phyloP scores from a whole-genome alignment of 2,797 vertebrate genomes.

The Artibeus lituratus region DNA sequence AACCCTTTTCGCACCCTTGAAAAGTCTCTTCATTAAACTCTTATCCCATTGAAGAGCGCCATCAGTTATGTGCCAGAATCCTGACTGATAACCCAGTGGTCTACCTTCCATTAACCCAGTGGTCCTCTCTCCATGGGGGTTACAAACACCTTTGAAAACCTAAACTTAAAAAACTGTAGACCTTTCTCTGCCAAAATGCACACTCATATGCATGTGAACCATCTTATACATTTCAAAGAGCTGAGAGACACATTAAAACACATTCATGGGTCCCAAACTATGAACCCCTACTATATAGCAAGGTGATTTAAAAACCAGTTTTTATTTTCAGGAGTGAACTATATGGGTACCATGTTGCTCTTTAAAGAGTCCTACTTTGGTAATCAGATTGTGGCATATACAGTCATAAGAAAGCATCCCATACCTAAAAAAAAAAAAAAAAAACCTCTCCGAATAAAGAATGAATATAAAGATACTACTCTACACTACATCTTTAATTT shows the following conservation, averaged over 20 bases:
- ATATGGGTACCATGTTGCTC: not conserved
- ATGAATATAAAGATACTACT: not conserved
- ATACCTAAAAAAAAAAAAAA: not conserved
- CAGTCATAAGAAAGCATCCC: not conserved
- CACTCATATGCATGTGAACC: not conserved
- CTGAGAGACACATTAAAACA: not conserved
- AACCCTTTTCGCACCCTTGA: not conserved
- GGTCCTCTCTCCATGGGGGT: not conserved
- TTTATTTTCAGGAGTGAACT: slow-evolving; percentile 4
- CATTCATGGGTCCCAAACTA: not conserved
- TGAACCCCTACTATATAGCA: not conserved
- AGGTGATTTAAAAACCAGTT: not conserved
- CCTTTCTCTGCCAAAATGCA: not conserved
- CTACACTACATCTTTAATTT: not conserved
- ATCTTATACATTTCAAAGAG: not conserved
- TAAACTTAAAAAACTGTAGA: not conserved
- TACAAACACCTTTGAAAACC: slow-evolving; percentile 4
- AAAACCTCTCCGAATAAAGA: not conserved
- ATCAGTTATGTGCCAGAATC: slow-evolving; percentile 48
- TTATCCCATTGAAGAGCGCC: slow-evolving; percentile 19
- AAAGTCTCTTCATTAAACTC: slow-evolving; percentile 58
- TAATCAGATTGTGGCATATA: not conserved
- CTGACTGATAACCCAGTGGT: not conserved
- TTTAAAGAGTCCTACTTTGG: not conserved
- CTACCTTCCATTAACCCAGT: slow-evolving; percentile 27